phyloP scores from a whole-genome alignment of 2,797 vertebrate species.

The Sitta carolinensis region DNA sequence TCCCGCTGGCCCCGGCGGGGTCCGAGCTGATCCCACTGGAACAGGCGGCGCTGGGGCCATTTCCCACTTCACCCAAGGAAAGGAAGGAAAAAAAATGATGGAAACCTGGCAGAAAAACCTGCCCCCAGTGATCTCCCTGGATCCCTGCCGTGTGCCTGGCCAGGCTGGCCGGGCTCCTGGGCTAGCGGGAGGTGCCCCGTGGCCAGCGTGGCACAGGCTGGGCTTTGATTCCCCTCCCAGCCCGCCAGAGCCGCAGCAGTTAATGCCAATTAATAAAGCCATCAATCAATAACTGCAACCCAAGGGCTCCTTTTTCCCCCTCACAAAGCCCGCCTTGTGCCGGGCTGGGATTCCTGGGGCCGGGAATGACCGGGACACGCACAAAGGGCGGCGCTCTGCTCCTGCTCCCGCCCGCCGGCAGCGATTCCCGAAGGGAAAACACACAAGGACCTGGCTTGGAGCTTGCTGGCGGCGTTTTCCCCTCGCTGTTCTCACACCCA shows the following conservation, averaged over 20 bases:
- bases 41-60: too few species aligned
- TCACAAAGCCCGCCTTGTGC: not conserved
- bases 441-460: rapidly evolving
- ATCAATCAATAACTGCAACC: not conserved
- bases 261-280: not conserved
- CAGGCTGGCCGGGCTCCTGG: not conserved
- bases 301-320: not conserved
- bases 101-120: not conserved
- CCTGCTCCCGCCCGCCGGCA: not conserved
- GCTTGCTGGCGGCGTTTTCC: not conserved
- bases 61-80: too few species aligned
- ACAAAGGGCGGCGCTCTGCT: not conserved
- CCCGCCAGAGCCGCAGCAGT: not conserved
- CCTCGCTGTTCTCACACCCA: rapidly evolving
- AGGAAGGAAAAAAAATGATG: too few species aligned
- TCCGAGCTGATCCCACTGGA: too few species aligned
- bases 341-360: not conserved
- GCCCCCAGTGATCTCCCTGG: too few species aligned
- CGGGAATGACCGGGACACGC: not conserved
- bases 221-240: not conserved
- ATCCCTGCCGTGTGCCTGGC: not conserved
- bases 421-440: rapidly evolving
- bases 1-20: too few species aligned
- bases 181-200: not conserved
- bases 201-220: not conserved